Conservation (phyloP, 2,113 vertebrate genomes). For the Larimichthys crocea region DNA sequence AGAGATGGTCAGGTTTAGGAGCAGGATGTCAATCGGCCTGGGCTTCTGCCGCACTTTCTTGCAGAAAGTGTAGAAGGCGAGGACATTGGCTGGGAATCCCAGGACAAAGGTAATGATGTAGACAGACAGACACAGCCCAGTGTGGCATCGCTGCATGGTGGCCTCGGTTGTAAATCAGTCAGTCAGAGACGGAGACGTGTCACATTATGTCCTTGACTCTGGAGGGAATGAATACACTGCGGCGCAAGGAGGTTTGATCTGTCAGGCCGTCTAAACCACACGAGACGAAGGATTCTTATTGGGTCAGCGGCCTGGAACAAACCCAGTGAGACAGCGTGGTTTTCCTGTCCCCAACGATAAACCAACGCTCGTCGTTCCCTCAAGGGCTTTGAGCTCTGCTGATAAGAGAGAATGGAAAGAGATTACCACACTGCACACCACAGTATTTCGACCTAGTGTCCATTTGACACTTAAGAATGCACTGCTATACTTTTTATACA, state of each 20-base stretch:
- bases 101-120: slow-evolving; percentile 88
- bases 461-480: slow-evolving; percentile 31
- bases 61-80: slow-evolving; percentile 88
- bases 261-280: slow-evolving; percentile 31
- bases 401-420: slow-evolving; percentile 68
- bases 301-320: slow-evolving; percentile 72
- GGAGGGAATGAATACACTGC: slow-evolving; percentile 5
- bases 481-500: slow-evolving; percentile 9
- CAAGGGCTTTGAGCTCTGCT: slow-evolving; percentile 64
- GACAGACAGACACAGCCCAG: slow-evolving; percentile 80
- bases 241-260: slow-evolving; percentile 42
- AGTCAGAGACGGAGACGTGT: slow-evolving; percentile 38
- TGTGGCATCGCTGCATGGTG: slow-evolving; percentile 69
- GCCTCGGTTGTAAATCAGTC: slow-evolving; percentile 3
- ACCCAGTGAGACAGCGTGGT: slow-evolving; percentile 55
- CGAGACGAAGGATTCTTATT: slow-evolving; percentile 48
- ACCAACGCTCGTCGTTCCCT: slow-evolving; percentile 64
- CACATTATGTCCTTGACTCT: slow-evolving; percentile 47
- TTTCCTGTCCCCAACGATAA: slow-evolving; percentile 67
- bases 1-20: slow-evolving; percentile 90
- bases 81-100: slow-evolving; percentile 88
- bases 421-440: slow-evolving; percentile 56
- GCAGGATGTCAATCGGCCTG: slow-evolving; percentile 87
- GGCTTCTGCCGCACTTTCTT: slow-evolving; percentile 84
- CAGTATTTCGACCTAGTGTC: slow-evolving; percentile 36